Percentiles rank a stretch among this genome's conserved stretches.
Conservation (phyloP, 2,113 vertebrate genomes). For the Mesitornis unicolor region DNA sequence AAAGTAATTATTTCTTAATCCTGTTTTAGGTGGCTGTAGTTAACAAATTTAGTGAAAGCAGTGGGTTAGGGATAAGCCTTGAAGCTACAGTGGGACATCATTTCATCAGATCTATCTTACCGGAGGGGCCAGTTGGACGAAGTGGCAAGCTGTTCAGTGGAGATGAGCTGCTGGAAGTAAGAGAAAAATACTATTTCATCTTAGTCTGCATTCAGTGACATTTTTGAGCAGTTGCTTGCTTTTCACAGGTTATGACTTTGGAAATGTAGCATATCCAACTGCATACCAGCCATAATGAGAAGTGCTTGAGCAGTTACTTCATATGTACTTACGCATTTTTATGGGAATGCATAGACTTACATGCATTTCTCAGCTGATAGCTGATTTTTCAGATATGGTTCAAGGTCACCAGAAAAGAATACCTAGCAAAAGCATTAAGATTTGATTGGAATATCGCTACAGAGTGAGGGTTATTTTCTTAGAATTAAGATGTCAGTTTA, state of each 20-base stretch:
- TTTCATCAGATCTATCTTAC: conserved; percentile 92
- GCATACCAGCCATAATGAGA: not conserved
- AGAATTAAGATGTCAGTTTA: not conserved
- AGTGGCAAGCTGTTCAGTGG: conserved; percentile 90
- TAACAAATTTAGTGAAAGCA: conserved; percentile 92
- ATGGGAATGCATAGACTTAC: not conserved
- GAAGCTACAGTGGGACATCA: conserved; percentile 90
- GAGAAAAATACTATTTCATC: not conserved
- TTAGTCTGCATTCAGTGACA: not conserved
- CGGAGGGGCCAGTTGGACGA: conserved; percentile 93
- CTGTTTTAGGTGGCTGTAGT: conserved; percentile 86
- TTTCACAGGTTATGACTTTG: not conserved
- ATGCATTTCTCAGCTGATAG: not conserved
- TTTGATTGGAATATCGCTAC: not conserved
- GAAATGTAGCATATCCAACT: not conserved
- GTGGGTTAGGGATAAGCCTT: conserved; percentile 92
- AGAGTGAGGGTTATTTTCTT: not conserved
- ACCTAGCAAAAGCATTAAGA: not conserved
- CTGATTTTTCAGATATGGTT: not conserved
- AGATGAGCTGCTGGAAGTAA: conserved; percentile 94
- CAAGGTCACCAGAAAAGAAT: not conserved
- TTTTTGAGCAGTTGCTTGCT: not conserved
- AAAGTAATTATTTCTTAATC: not conserved
- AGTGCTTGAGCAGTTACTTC: not conserved
- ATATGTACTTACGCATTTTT: fast-evolving